phyloP scores from a whole-genome alignment of 2,888 invertebrate species.

The Nycteola revayana region DNA sequence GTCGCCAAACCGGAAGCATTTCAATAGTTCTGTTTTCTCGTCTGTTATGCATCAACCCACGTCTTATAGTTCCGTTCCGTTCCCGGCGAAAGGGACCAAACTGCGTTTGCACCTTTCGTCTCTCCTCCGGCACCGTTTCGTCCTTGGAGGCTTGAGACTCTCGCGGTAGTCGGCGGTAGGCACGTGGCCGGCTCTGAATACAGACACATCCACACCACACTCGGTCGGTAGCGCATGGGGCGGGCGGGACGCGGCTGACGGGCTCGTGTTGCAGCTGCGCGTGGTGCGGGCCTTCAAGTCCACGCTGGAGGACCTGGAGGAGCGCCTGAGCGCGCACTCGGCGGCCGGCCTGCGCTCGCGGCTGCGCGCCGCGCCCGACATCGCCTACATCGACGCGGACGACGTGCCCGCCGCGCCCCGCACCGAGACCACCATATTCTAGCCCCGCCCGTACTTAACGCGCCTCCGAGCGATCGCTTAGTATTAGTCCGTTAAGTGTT shows the following conservation, averaged over 20 bases:
- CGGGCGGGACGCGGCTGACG: constrained; percentile 20
- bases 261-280: constrained; percentile 96
- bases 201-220: constrained; percentile 76
- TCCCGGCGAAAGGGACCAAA: constrained; percentile 22
- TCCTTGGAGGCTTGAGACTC: no score
- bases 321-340: constrained; percentile 99
- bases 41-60: constrained; percentile 63
- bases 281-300: constrained; percentile 99
- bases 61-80: constrained; percentile 40
- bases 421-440: constrained; percentile 74
- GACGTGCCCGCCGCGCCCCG: constrained; percentile 62
- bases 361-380: constrained; percentile 88
- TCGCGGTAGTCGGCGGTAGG: constrained; percentile 17
- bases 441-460: constrained; percentile 22
- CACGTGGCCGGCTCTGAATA: constrained; percentile 57
- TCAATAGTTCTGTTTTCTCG: constrained; percentile 58
- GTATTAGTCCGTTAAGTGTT: constrained; percentile 61
- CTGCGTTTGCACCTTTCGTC: constrained; percentile 20
- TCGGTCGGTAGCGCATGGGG: constrained; percentile 36
- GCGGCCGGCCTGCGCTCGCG: constrained; percentile 95
- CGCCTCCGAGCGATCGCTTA: constrained; percentile 33
- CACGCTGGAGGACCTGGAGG: constrained; percentile 99
- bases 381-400: constrained; percentile 91
- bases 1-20: constrained; percentile 53
- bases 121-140: constrained; percentile 46